Evolutionary conservation across 2,113 vertebrate genomes (phyloP).

Genomic region (Axis porcinus): DNA sequence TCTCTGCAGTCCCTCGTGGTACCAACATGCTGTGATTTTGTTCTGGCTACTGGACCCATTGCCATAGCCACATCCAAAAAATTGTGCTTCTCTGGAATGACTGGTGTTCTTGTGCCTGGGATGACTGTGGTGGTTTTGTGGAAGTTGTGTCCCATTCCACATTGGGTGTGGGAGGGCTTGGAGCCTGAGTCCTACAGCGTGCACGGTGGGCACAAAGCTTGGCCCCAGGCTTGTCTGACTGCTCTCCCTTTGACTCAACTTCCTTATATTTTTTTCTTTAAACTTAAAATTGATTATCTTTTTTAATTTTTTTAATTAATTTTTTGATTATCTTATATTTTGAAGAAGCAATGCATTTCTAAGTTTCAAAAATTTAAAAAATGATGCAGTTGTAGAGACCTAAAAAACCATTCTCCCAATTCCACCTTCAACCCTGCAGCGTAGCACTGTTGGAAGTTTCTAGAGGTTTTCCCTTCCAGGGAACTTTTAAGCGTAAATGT

Average conservation of each 20-base stretch:
- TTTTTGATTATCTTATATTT: not conserved
- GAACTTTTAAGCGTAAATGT: not conserved
- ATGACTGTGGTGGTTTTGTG: not conserved
- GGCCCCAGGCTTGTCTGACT: not conserved
- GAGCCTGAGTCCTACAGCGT: fast-evolving
- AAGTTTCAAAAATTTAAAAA: not conserved
- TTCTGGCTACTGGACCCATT: not conserved
- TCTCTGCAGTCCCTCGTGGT: not conserved
- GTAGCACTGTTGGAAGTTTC: not conserved
- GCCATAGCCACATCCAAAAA: too few relatives aligned
- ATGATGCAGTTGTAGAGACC: too few relatives aligned
- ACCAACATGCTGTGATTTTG: not conserved
- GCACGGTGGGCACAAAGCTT: fast-evolving
- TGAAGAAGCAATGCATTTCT: not conserved
- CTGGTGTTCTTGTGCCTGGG: fast-evolving
- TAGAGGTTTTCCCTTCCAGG: not conserved
- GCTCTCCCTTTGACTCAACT: not conserved
- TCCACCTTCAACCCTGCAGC: fast-evolving
- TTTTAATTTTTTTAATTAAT: too few relatives aligned
- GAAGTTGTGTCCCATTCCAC: fast-evolving
- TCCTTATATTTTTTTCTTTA: not conserved
- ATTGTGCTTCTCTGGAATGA: fast-evolving
- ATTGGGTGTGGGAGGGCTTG: not conserved
- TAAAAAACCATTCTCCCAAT: not conserved
- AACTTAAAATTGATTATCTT: not conserved